Conservation (phyloP, 2,113 vertebrate genomes). For the Buteo buteo region DNA sequence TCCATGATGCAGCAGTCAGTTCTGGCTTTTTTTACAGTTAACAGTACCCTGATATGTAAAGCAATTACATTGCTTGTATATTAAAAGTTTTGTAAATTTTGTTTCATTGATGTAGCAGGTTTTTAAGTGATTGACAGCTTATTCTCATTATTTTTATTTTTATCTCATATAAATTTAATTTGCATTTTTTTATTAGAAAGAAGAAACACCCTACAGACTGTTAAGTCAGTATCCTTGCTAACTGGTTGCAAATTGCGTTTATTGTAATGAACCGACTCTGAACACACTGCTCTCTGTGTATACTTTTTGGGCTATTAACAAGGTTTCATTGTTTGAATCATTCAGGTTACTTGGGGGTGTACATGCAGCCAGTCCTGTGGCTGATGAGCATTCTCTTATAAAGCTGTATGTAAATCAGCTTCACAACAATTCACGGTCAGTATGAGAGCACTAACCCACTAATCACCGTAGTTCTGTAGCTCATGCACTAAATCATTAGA, state of each 20-base stretch:
- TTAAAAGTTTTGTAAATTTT: not conserved
- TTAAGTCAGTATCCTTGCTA: constrained; percentile 9
- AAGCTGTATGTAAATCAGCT: constrained; percentile 79
- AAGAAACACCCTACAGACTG: not conserved
- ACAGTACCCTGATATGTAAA: not conserved
- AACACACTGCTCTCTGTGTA: constrained; percentile 43
- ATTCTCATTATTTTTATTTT: not conserved
- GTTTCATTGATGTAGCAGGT: not conserved
- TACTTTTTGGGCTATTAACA: constrained; percentile 54
- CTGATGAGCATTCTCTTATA: constrained; percentile 78
- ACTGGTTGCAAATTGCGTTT: not conserved
- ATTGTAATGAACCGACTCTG: constrained; percentile 1
- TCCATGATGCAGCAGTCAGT: not conserved
- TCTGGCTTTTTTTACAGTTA: constrained; percentile 22
- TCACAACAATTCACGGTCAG: constrained; percentile 72
- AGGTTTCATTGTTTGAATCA: constrained; percentile 71
- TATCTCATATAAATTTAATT: not conserved
- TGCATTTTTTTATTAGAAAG: not conserved
- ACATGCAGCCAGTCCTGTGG: constrained; percentile 69
- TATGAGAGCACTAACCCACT: constrained; percentile 68
- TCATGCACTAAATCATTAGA: constrained; percentile 41
- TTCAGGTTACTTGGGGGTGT: constrained; percentile 75
- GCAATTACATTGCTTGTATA: not conserved
- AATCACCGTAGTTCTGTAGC: constrained; percentile 47
- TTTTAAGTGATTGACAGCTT: not conserved